These are phyloP conservation scores for Tenthredo scrophulariae DNA, from an alignment of 2,888 invertebrate genomes.

Conservation along the genomic window DNA sequence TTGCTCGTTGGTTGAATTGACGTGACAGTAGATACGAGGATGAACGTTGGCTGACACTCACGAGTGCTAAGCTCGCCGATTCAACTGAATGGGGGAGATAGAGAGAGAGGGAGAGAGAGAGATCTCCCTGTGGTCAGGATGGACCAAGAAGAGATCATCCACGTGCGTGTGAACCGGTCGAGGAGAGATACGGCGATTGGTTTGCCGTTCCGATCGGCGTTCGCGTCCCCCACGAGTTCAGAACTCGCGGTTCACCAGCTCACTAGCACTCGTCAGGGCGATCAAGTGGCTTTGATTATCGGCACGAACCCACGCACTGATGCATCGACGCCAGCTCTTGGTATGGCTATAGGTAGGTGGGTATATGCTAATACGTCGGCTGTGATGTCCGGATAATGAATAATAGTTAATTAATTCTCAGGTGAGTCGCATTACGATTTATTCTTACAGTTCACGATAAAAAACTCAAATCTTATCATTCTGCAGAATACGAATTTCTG, in stretches of 20 bases:
- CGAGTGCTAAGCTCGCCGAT: constrained; percentile 39
- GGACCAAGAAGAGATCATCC: constrained; percentile 52
- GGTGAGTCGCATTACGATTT: neutral
- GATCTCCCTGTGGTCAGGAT: constrained; percentile 50
- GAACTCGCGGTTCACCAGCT: constrained; percentile 34
- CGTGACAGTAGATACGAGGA: constrained; percentile 40
- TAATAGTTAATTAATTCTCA: neutral
- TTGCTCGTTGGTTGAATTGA: constrained; percentile 53
- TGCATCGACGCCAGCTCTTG: constrained; percentile 11
- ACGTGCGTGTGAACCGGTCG: constrained; percentile 54
- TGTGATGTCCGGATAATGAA: neutral
- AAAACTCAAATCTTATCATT: neutral
- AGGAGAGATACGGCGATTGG: constrained; percentile 27
- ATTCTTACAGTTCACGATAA: neutral
- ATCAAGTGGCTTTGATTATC: constrained; percentile 47
- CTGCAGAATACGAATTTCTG: neutral
- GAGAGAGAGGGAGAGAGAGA: constrained; percentile 19
- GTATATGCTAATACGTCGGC: neutral
- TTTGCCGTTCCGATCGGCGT: constrained; percentile 41
- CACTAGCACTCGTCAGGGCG: constrained; percentile 32
- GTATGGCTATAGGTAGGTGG: neutral
- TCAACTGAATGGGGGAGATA: constrained; percentile 47
- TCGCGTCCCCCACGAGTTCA: constrained; percentile 5
- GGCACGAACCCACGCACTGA: constrained; percentile 44
- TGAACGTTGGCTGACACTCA: constrained; percentile 43